Evolutionary conservation across 2,113 vertebrate genomes (phyloP).

Genomic region (Pedionomus torquatus): DNA sequence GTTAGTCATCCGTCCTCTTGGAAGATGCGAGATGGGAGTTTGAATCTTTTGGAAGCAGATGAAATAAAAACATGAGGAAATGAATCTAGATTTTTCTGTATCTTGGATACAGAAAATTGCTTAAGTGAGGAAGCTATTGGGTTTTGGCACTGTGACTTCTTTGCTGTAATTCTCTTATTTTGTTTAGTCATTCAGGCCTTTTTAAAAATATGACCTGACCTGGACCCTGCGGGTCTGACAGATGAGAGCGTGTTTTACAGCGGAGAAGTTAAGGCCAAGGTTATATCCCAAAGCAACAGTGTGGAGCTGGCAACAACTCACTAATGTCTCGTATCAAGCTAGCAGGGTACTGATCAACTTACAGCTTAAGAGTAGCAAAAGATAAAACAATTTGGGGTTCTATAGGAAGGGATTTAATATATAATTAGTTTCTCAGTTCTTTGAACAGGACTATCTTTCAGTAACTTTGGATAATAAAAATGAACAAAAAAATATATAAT

Average conservation of each 20-base stretch:
- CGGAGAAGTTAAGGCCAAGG: neutral
- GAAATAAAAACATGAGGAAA: neutral
- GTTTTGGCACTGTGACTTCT: neutral
- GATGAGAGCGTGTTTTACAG: neutral
- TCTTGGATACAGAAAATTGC: neutral
- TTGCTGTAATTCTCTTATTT: neutral
- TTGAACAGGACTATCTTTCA: neutral
- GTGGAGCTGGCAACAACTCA: neutral
- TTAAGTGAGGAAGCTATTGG: neutral
- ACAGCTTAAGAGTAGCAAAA: neutral
- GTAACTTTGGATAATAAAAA: neutral
- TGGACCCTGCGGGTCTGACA: neutral
- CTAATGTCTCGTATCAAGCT: neutral
- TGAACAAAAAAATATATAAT: neutral
- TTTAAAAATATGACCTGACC: neutral
- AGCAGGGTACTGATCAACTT: neutral
- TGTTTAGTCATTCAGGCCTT: neutral
- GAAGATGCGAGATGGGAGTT: neutral
- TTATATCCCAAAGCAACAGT: neutral
- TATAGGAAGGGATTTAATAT: neutral
- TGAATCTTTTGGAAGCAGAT: neutral
- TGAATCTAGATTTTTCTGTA: neutral
- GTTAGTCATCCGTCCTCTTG: conserved; percentile 14
- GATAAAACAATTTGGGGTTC: neutral
- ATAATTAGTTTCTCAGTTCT: neutral